These are phyloP conservation scores for Psammodynastes pulverulentus DNA, from an alignment of 2,113 vertebrate species.

Conservation along the genomic window DNA sequence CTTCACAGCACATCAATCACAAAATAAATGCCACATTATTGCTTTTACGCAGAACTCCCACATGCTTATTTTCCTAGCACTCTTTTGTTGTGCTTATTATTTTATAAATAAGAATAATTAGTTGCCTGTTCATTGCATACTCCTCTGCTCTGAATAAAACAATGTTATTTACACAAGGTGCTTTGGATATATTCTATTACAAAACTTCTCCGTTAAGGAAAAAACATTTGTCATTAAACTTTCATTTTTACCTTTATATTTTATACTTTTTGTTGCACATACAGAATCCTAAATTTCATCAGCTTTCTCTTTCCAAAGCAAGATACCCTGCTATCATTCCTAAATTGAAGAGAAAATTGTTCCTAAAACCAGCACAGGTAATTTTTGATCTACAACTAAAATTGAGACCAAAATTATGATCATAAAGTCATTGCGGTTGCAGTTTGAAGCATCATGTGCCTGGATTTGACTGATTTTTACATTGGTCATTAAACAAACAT, in stretches of 20 bases:
- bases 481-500: not conserved
- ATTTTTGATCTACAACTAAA: not conserved
- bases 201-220: conserved; percentile 26
- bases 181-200: conserved; percentile 18
- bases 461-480: not conserved
- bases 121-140: conserved; percentile 26
- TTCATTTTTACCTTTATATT: conserved; percentile 42
- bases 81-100: conserved; percentile 50
- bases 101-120: conserved; percentile 47
- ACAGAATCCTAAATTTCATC: not conserved
- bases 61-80: conserved; percentile 58
- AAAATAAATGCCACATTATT: conserved; percentile 59
- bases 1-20: conserved; percentile 51
- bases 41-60: conserved; percentile 62
- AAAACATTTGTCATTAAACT: conserved; percentile 37
- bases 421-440: not conserved
- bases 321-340: not conserved
- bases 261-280: not conserved
- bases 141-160: conserved; percentile 18
- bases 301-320: not conserved
- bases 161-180: not conserved
- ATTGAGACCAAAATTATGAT: not conserved
- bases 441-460: not conserved
- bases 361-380: not conserved
- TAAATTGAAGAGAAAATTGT: not conserved